Evolutionary conservation across 1,140 invertebrate species (phyloP), one percentile per base, ranked within the genome.

Genomic region (Microplitis demolitor): DNA sequence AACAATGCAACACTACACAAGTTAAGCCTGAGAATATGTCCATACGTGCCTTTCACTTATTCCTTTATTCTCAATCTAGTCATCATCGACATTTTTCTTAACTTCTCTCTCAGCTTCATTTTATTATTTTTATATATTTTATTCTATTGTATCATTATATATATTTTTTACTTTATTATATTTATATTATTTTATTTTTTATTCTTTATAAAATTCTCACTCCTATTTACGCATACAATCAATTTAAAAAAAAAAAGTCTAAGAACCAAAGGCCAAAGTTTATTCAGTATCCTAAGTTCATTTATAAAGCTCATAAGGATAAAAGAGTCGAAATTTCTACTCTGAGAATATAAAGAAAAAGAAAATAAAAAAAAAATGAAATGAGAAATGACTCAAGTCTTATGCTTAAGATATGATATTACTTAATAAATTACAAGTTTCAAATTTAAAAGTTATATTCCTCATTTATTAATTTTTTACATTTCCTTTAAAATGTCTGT

Each of bases 231-330:
- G 45, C 9, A 56, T 13, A 16, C 53, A 56, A 56, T 4, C 16
- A 33, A 60, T 1, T 1, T 31, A 60, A 60, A 60, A 24, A 33
- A 16, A 8, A 35, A 5, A 56, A 14, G 58, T 9, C 24, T 31
- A 61, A 34, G 4, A 11, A 14, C 9, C 37, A 35, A 8, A 70
- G 24, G 45, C 39, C 58, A 51, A 37, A 34, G 61, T 71, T 56
- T 51, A 45, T 50, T 45, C 39, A 45, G 39, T 39, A 66, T 66
- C 64, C 39, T 66, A 31, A 53, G 31, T 64, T 63, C 69, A 71
- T 66, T 71, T 63, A 71, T 53, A 56, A 71, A 37, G 33, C 69
- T 71, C 62, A 37, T 35, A 71, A 31, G 33, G 54, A 66, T 66
- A 71, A 62, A 71, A 66, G 61, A 71, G 4, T 45, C 11, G 39